Conservation (phyloP, 2,888 invertebrate species). For the Escarpia spicata region DNA sequence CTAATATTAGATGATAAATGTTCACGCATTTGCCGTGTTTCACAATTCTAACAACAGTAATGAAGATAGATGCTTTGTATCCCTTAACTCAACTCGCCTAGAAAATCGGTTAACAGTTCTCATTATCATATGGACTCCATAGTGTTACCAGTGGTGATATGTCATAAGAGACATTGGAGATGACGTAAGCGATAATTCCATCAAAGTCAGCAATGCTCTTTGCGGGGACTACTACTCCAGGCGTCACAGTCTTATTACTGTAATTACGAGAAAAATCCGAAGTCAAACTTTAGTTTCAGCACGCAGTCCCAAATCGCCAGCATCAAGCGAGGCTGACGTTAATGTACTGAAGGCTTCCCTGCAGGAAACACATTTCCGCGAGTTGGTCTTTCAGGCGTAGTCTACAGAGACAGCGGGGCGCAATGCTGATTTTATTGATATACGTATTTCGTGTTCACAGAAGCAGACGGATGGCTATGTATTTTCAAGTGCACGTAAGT, state of each 20-base stretch:
- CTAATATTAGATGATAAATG: too few species aligned
- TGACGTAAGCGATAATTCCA: neutral
- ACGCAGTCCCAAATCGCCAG: neutral
- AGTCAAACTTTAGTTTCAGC: neutral
- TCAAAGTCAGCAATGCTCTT: neutral
- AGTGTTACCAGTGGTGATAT: too few species aligned
- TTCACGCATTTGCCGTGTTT: too few species aligned
- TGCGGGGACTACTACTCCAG: neutral
- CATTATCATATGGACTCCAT: too few species aligned
- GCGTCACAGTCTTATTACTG: neutral
- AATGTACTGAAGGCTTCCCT: neutral
- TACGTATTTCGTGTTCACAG: neutral
- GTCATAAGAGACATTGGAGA: too few species aligned
- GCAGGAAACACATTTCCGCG: conserved; percentile 16
- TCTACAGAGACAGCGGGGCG: neutral
- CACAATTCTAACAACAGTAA: too few species aligned
- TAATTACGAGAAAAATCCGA: neutral
- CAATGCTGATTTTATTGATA: neutral
- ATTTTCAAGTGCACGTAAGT: neutral
- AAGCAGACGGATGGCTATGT: neutral
- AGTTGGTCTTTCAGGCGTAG: neutral
- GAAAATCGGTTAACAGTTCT: too few species aligned
- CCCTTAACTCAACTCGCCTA: too few species aligned
- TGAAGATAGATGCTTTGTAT: too few species aligned
- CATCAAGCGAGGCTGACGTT: neutral